Evolutionary conservation across 2,888 invertebrate genomes (phyloP).

Genomic region (Nineta flava): DNA sequence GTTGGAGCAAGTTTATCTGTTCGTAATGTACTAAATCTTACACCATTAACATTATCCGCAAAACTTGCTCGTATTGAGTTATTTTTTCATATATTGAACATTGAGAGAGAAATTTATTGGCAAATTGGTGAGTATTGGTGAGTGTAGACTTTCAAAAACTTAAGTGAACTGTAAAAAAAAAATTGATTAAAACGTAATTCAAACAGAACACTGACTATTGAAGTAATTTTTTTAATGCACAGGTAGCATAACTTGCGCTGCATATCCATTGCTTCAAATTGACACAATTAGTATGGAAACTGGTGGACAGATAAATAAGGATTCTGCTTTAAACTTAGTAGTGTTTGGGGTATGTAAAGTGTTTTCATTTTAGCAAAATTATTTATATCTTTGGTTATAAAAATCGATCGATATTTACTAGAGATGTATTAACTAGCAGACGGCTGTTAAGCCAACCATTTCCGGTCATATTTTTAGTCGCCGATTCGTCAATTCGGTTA

Average conservation of each 20-base stretch:
- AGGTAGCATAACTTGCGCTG: slow-evolving; percentile 86
- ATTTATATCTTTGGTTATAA: too few species aligned
- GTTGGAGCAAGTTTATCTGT: slow-evolving; percentile 80
- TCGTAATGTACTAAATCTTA: slow-evolving; percentile 72
- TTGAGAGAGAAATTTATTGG: slow-evolving; percentile 95
- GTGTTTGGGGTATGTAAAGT: slow-evolving; percentile 73
- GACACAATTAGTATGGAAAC: slow-evolving; percentile 88
- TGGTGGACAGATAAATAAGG: slow-evolving; percentile 85
- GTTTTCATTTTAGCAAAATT: too few species aligned
- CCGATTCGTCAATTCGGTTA: too few species aligned
- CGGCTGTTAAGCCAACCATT: too few species aligned
- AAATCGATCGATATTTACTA: too few species aligned
- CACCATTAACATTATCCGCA: slow-evolving; percentile 85
- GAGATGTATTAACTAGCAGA: too few species aligned
- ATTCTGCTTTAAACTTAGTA: slow-evolving; percentile 87
- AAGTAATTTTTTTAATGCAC: slow-evolving; percentile 13
- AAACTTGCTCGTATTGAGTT: slow-evolving; percentile 86
- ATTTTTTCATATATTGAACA: slow-evolving; percentile 93
- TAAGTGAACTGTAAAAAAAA: not conserved
- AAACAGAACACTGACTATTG: not conserved
- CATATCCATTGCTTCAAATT: slow-evolving; percentile 86
- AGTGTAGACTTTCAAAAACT: not conserved
- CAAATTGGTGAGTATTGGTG: slow-evolving; percentile 49
- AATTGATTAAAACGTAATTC: too few species aligned
- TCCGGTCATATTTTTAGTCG: too few species aligned